Base-by-base conservation (phyloP, 2,113 vertebrate species). In the Sardina pilchardus region DNA sequence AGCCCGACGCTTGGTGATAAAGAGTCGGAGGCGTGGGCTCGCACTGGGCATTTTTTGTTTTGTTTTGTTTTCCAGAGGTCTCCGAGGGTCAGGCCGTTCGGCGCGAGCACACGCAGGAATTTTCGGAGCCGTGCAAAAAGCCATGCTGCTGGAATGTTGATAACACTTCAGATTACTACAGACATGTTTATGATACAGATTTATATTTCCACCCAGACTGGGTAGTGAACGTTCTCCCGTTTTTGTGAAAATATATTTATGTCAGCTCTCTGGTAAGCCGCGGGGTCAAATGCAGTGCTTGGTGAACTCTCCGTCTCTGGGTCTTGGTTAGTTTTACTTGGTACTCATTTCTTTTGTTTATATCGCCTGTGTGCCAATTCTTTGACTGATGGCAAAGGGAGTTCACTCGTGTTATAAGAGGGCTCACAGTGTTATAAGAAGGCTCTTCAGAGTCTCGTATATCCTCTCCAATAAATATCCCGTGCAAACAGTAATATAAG, bases 151-250 rank as follows among this genome's bases (percentile, higher is more conserved):
- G 86, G 92, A 94, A 94, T 93, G 91, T 89, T 90, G 93, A 93
- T 92, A 93, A 93, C 88, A 91, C 89, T 85, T 86, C 90, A 93
- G 93, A 94, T 94, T 93, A 93, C 88, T 86, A 88, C 84, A 88
- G 92, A 93, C 92, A 93, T 93, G 93, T 95, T 94, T 94, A 94
- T 92, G 91, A 93, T 93, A 90, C 89, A 91, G 90, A 91, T 92
- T 94, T 94, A 93, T 91, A 93, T 90, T 85, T 91, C 89, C 88
- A n/a, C 90, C 91, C 87, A 90, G 90, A 50, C 91, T 86, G 82
- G 88, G 85, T 85, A 89, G 91, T 85, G 88, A 90, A 88, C 90
- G 90, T 90, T 93, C 92, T 84, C 56, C 88, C 86, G 88, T 89
- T 93, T 59, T 92, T 91, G 92, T 90, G 75, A 53, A 88, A 92